phyloP scores from a whole-genome alignment of 2,113 vertebrate species.

The Oreochromis aureus region DNA sequence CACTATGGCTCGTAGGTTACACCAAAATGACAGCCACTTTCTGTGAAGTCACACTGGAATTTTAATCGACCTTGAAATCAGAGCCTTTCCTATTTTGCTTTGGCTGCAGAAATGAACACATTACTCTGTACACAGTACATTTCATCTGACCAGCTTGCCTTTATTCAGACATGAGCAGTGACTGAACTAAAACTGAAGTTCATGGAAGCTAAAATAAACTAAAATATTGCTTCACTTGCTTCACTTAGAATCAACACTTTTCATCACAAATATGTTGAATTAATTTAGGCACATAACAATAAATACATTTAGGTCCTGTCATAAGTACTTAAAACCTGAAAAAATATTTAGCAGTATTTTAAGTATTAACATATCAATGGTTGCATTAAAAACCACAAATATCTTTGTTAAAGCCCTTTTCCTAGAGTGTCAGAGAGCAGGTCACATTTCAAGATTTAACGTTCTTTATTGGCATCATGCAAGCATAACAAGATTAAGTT shows the following conservation, averaged over 20 bases:
- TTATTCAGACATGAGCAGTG: not conserved
- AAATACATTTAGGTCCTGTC: not conserved
- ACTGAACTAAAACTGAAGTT: not conserved
- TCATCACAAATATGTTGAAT: not conserved
- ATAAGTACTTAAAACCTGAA: not conserved
- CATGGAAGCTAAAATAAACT: not conserved
- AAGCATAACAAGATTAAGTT: not conserved
- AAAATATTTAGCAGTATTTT: not conserved
- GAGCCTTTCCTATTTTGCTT: not conserved
- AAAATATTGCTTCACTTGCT: not conserved
- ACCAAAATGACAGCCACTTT: slow-evolving; percentile 13
- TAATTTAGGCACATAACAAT: not conserved
- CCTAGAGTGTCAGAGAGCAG: not conserved
- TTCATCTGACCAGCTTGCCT: not conserved
- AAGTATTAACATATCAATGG: not conserved
- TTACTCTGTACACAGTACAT: not conserved
- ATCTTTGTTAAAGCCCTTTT: not conserved
- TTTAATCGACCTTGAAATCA: slow-evolving; percentile 43
- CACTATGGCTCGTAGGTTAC: slow-evolving; percentile 1
- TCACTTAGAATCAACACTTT: not conserved
- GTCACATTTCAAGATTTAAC: not conserved
- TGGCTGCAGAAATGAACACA: not conserved
- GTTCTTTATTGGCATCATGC: not conserved
- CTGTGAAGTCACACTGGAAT: slow-evolving; percentile 48
- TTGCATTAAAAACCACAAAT: not conserved